phyloP scores from a whole-genome alignment of 2,888 invertebrate genomes.

The Tenthredo scrophulariae region DNA sequence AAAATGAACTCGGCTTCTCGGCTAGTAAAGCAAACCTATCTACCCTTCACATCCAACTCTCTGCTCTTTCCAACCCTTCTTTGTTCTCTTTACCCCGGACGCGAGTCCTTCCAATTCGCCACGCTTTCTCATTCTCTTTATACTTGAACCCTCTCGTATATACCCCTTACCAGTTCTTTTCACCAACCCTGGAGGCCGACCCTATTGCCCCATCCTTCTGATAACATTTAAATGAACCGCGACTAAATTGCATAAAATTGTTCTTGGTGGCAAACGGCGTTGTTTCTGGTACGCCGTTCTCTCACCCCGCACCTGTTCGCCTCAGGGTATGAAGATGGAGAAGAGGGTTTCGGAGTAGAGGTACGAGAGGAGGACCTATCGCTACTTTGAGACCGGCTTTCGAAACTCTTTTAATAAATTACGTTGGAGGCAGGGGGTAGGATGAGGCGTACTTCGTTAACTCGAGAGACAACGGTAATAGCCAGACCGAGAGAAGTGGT shows the following conservation, averaged over 20 bases:
- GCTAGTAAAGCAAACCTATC: background rate
- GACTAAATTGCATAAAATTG: conserved; percentile 48
- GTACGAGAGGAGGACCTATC: background rate
- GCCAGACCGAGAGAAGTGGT: conserved; percentile 34
- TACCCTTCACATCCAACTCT: background rate
- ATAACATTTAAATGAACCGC: conserved; percentile 52
- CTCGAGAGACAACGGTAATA: conserved; percentile 51
- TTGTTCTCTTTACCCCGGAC: background rate
- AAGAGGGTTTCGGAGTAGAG: background rate
- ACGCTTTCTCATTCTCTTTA: conserved; percentile 15
- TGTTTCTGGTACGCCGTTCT: conserved; percentile 25
- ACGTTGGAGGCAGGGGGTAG: background rate
- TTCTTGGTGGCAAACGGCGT: conserved; percentile 14
- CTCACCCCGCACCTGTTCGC: conserved; percentile 6
- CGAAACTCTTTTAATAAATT: conserved; percentile 52
- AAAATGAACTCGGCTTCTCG: conserved; percentile 2
- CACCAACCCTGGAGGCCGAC: background rate
- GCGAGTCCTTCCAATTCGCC: conserved; percentile 16
- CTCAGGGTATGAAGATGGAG: background rate
- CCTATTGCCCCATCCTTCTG: background rate
- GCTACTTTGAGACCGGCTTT: conserved; percentile 48
- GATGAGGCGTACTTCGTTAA: conserved; percentile 44
- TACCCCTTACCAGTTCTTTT: conserved; percentile 5
- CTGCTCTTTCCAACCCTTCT: background rate
- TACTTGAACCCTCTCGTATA: background rate